phyloP scores from a whole-genome alignment of 2,888 invertebrate species.

The Mythimna loreyi region DNA sequence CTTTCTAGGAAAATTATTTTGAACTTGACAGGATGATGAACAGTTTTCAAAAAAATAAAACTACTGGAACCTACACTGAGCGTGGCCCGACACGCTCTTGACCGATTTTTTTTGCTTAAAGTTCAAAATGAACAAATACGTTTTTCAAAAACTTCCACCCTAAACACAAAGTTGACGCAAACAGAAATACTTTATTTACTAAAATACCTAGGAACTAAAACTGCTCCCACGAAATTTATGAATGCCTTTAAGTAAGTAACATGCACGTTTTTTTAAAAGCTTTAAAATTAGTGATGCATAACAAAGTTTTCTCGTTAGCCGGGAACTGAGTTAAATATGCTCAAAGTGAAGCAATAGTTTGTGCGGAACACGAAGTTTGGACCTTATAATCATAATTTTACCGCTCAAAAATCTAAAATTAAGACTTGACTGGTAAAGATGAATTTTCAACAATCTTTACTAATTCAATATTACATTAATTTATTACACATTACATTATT shows the following conservation, averaged over 20 bases:
- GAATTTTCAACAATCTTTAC: too few relatives aligned
- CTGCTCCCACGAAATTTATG: constrained; percentile 30
- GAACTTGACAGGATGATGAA: too few relatives aligned
- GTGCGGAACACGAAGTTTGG: constrained; percentile 39
- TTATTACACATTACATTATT: too few relatives aligned
- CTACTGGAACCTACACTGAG: too few relatives aligned
- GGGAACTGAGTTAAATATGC: constrained; percentile 57
- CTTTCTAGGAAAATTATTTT: too few relatives aligned
- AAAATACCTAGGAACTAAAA: constrained; percentile 42
- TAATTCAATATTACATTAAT: too few relatives aligned
- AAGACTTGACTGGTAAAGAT: not conserved
- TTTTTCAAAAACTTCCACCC: not conserved
- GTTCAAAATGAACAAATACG: not conserved
- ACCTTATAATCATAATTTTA: constrained; percentile 26
- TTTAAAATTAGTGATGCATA: constrained; percentile 62
- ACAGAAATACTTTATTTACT: constrained; percentile 28
- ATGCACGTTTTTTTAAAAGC: constrained; percentile 52
- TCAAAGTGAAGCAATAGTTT: constrained; percentile 55
- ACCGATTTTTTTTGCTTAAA: too few relatives aligned
- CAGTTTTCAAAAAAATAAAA: too few relatives aligned
- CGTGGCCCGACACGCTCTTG: too few relatives aligned
- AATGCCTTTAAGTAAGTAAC: constrained; percentile 50
- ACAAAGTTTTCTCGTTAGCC: constrained; percentile 63
- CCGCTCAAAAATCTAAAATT: constrained; percentile 19
- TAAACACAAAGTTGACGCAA: not conserved